These are phyloP conservation scores for Zoanthus solanderi DNA, from an alignment of 92 coral and sea anemone species.

Conservation along the genomic window DNA sequence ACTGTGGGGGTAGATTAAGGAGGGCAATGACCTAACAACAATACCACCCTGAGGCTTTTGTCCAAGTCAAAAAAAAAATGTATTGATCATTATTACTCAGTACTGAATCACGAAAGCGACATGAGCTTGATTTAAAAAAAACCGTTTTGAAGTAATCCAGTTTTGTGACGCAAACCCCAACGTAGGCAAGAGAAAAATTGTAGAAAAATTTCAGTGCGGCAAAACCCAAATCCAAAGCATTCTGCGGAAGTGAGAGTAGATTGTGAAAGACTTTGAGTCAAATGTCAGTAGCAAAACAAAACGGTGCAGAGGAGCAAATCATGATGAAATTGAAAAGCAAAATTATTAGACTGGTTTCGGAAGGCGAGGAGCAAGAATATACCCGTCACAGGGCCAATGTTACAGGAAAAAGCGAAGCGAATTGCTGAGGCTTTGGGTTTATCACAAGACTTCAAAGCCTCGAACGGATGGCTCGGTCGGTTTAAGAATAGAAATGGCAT, in stretches of 20 bases:
- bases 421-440: constrained; percentile 58
- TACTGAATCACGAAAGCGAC: constrained; percentile 35
- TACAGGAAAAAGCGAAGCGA: constrained; percentile 60
- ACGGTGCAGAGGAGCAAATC: constrained; percentile 47
- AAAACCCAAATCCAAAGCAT: constrained; percentile 66
- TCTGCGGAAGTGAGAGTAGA: constrained; percentile 56
- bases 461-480: constrained; percentile 63
- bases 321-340: constrained; percentile 47
- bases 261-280: constrained; percentile 51
- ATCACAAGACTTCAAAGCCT: constrained; percentile 56
- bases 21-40: too few relatives aligned
- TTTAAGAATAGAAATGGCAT: constrained; percentile 59
- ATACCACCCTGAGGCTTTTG: too few relatives aligned
- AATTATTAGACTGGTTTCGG: constrained; percentile 43
- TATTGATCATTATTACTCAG: too few relatives aligned
- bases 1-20: too few relatives aligned
- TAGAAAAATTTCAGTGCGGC: constrained; percentile 63
- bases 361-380: constrained; percentile 38
- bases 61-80: too few relatives aligned
- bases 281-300: constrained; percentile 51
- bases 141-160: constrained; percentile 56
- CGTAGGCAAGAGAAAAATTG: constrained; percentile 57
- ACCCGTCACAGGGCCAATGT: constrained; percentile 52
- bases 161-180: constrained; percentile 55
- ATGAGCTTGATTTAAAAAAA: constrained; percentile 61